Evolutionary conservation across 2,113 vertebrate genomes (phyloP).

Genomic region (Sialia sialis): DNA sequence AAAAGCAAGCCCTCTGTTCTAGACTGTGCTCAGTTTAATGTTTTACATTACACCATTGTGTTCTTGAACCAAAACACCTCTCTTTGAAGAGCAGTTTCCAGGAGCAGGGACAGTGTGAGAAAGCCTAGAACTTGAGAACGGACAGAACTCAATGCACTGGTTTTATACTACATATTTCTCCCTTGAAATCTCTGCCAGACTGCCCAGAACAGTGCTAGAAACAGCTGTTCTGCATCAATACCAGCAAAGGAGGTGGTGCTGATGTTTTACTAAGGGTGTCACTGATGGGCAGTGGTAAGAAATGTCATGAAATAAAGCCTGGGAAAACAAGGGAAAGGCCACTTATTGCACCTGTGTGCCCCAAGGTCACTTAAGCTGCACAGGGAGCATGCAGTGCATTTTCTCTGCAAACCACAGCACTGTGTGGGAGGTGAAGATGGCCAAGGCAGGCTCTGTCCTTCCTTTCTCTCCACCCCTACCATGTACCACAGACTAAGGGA

Average conservation of each 20-base stretch:
- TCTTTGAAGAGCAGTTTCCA: neutral
- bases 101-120: neutral
- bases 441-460: neutral
- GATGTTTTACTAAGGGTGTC: neutral
- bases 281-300: neutral
- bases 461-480: neutral
- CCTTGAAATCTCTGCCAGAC: neutral
- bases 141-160: neutral
- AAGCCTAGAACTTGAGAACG: neutral
- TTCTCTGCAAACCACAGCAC: neutral
- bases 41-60: neutral
- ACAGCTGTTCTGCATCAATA: neutral
- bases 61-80: neutral
- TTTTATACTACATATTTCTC: neutral
- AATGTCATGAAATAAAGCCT: neutral
- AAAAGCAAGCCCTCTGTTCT: neutral
- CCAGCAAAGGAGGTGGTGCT: neutral
- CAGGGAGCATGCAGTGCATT: neutral
- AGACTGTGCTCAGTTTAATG: neutral
- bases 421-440: neutral
- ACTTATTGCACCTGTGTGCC: rapidly evolving
- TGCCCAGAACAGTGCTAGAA: neutral
- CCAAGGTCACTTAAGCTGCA: neutral
- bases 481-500: neutral
- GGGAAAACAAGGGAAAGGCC: neutral